Evolutionary conservation across 2,797 vertebrate species (phyloP).

Genomic region (Myotis planiceps): DNA sequence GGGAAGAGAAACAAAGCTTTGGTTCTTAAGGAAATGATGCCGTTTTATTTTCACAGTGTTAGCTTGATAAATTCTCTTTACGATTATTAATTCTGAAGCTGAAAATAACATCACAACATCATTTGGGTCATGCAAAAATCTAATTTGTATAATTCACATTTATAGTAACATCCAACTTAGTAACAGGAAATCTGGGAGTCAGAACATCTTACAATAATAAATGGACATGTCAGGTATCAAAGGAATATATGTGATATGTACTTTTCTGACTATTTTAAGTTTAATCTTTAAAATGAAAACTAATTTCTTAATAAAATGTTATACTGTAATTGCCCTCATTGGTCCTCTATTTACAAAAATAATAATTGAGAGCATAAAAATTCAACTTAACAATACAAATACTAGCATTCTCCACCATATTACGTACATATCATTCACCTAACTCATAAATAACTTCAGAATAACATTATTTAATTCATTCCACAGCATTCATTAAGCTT

Average conservation of each 20-base stretch:
- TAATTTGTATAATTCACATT: constrained; percentile 81
- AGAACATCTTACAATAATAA: constrained; percentile 75
- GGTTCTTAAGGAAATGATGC: constrained; percentile 20
- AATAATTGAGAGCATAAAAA: constrained; percentile 53
- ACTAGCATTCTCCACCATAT: constrained; percentile 73
- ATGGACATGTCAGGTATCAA: constrained; percentile 74
- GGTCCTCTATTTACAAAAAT: constrained; percentile 70
- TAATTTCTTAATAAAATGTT: constrained; percentile 50
- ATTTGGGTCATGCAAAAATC: constrained; percentile 79
- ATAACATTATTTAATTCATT: constrained; percentile 39
- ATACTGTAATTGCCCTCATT: constrained; percentile 51
- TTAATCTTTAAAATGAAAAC: constrained; percentile 73
- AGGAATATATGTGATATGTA: constrained; percentile 57
- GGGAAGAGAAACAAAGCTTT: constrained; percentile 49
- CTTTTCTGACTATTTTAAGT: constrained; percentile 71
- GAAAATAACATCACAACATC: constrained; percentile 70
- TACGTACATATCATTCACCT: constrained; percentile 58
- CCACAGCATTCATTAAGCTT: constrained; percentile 6
- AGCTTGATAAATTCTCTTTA: constrained; percentile 23
- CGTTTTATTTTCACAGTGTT: constrained; percentile 47
- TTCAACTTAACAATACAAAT: constrained; percentile 63
- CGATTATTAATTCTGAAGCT: constrained; percentile 77
- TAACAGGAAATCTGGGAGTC: constrained; percentile 80
- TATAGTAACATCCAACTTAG: constrained; percentile 81
- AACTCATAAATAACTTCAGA: constrained; percentile 57